These are phyloP conservation scores for Cossypha dichroa DNA, from an alignment of 2,797 vertebrate genomes.

Conservation along the genomic window DNA sequence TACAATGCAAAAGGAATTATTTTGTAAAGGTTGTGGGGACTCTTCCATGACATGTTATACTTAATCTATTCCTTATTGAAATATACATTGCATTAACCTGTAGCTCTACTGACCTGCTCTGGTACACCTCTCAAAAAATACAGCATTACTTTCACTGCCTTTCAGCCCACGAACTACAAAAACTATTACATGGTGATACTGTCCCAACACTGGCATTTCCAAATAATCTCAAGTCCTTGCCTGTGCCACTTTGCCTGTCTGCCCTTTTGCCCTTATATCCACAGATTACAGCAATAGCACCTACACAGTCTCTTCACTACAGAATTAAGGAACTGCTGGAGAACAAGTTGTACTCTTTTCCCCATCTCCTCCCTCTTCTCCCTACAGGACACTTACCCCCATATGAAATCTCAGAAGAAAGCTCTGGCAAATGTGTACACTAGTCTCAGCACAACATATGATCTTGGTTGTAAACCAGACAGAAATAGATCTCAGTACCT, in stretches of 20 bases:
- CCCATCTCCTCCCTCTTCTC: neutral
- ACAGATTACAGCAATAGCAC: neutral
- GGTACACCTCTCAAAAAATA: neutral
- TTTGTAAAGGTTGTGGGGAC: neutral
- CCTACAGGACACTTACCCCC: neutral
- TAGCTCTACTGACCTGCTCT: neutral
- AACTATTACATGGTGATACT: neutral
- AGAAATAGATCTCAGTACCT: neutral
- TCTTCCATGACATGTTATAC: neutral
- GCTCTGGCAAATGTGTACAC: neutral
- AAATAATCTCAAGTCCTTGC: neutral
- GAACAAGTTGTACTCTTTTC: neutral
- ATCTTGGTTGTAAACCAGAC: neutral
- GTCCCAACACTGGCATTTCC: neutral
- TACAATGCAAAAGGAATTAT: neutral
- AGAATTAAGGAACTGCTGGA: neutral
- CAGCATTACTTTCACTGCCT: neutral
- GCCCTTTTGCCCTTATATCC: neutral
- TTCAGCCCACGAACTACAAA: neutral
- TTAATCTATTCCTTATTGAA: neutral
- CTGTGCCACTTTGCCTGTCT: neutral
- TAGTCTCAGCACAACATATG: neutral
- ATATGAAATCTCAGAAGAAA: neutral
- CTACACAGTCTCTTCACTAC: neutral
- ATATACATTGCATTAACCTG: neutral